Base-by-base conservation (phyloP, 2,797 vertebrate genomes). In the Pangasius sanitwongsei region DNA sequence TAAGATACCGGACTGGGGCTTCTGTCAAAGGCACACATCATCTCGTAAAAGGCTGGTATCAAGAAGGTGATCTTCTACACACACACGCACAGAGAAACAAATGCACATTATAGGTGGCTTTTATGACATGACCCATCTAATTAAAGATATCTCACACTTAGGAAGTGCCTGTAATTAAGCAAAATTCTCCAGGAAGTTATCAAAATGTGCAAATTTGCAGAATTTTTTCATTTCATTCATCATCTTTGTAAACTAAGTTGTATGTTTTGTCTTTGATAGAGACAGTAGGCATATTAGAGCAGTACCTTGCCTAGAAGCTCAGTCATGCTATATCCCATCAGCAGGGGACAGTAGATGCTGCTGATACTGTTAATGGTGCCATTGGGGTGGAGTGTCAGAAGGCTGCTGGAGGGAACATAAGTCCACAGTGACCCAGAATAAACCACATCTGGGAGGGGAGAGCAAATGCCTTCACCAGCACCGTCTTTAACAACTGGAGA, bases 231-330 rank as follows among this genome's bases (percentile, higher is more conserved):
- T 18, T 31, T 2, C 20, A 31, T 37, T 25, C 16, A 61, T 37
- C 18, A 5, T 4, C 20, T 55, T 16, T 18, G 13, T n/a, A 31
- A 78, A 78, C 25, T 1, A 37, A 9, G 34, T 37, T 34, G 48
- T 44, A 48, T 1, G 37, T 37, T 81, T 81, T 37, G 25, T 41
- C 9, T 82, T 41, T 59, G 31, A 25, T 7, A 65, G 13, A 57
- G 16, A 82, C 2, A 28, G 23, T 75, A 77, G 1, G 9, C 53
- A 78, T 41, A 75, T 61, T 28, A 57, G 15, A 57, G 41, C 6
- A 87, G 89, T 93, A 99, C 98, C 98, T 99, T 98, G 90, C 96
- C 97, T 87, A 96, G 80, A 2, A 99, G 95, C 90, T 99, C 97
- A 0, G 95, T 91, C 91, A 95, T 96, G 89, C 95, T 95, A 31